A percentile compares a stretch with the other conserved stretches of the same genome.
Conservation (phyloP, 92 coral and sea anemone genomes). For the Palythoa heliodiscus region DNA sequence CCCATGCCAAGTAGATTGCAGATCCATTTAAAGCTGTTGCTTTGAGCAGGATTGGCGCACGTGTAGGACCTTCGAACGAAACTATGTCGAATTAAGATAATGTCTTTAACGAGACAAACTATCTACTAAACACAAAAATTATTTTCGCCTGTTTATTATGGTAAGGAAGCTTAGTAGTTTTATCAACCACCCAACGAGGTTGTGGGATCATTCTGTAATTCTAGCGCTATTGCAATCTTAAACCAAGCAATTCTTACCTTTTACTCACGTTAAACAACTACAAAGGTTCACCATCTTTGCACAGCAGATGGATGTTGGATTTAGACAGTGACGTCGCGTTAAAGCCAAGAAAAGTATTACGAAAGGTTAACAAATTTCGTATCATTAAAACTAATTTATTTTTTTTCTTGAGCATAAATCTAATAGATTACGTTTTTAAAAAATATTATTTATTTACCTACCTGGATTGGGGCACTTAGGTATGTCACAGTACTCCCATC, state of each 20-base stretch:
- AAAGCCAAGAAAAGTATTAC: not conserved
- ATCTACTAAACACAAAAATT: not conserved
- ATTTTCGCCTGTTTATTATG: too few relatives aligned
- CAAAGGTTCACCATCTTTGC: too few relatives aligned
- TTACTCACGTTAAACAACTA: too few relatives aligned
- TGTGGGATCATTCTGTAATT: too few relatives aligned
- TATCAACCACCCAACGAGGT: too few relatives aligned
- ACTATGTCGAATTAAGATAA: not conserved
- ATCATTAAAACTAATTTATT: not conserved
- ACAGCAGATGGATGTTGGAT: too few relatives aligned
- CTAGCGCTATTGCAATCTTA: too few relatives aligned
- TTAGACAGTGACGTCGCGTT: not conserved
- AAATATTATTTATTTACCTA: not conserved
- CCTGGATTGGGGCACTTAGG: conserved; percentile 53
- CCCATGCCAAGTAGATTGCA: conserved; percentile 51
- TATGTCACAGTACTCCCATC: conserved; percentile 81
- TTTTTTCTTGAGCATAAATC: too few relatives aligned
- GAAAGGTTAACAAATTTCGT: not conserved
- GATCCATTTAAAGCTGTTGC: conserved; percentile 40
- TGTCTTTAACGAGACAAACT: not conserved
- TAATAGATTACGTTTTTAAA: too few relatives aligned
- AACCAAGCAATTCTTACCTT: too few relatives aligned
- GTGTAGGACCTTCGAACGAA: conserved; percentile 38
- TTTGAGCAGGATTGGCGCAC: conserved; percentile 33
- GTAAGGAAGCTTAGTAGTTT: too few relatives aligned